Conservation (phyloP, 2,113 vertebrate genomes). For the Scolopax mira region DNA sequence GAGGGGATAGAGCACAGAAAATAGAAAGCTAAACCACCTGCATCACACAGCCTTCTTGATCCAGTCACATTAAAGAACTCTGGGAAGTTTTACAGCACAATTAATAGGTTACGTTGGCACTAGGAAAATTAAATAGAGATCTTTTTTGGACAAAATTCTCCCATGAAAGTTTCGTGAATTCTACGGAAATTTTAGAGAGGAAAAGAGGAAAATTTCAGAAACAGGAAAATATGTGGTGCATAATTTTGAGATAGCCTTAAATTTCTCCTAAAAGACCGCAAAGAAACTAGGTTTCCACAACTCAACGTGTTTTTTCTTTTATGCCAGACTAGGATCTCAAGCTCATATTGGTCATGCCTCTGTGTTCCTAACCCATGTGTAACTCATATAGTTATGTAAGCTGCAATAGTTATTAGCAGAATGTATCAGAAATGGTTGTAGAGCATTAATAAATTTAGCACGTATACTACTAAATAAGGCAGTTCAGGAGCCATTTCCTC, state of each 20-base stretch:
- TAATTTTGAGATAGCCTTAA: background rate
- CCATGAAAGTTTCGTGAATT: background rate
- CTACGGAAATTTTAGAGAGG: background rate
- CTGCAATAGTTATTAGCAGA: background rate
- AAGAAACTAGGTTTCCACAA: background rate
- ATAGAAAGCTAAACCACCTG: background rate
- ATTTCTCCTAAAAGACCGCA: background rate
- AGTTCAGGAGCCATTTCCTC: background rate
- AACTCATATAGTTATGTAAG: background rate
- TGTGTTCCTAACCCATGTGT: background rate
- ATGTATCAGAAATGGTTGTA: background rate
- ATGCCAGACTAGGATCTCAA: background rate
- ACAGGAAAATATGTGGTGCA: accelerated
- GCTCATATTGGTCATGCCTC: background rate
- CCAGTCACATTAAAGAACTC: background rate
- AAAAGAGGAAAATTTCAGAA: background rate
- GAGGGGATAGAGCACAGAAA: background rate
- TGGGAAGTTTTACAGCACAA: background rate
- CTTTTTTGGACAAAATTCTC: background rate
- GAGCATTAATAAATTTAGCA: background rate
- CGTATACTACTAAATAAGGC: background rate
- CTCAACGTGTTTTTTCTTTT: background rate
- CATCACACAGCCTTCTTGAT: background rate
- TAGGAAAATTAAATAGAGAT: background rate
- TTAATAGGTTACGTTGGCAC: background rate